phyloP scores from a whole-genome alignment of 1,140 invertebrate species.

The Penaeus chinensis region DNA sequence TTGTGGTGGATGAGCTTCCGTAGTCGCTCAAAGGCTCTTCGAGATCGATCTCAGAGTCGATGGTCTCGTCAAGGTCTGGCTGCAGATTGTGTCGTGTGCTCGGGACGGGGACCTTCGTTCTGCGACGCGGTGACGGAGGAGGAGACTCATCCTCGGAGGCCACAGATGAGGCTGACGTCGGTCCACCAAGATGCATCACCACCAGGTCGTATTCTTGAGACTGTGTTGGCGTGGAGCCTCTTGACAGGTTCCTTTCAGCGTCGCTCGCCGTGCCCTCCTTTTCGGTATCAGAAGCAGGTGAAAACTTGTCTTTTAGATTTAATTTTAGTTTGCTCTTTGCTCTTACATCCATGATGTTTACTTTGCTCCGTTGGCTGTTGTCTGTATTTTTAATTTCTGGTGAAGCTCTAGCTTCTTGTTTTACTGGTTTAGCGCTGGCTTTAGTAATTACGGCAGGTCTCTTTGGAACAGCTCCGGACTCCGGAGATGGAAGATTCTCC shows the following conservation, averaged over 20 bases:
- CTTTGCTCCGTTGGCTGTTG: too few species aligned
- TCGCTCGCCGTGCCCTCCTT: background rate
- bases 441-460: background rate
- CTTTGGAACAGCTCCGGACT: slow-evolving; percentile 46
- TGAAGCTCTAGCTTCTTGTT: background rate
- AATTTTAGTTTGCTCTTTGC: slow-evolving; percentile 1
- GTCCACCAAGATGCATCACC: background rate
- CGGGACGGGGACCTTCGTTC: background rate
- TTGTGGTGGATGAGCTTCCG: background rate
- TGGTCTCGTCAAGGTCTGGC: slow-evolving; percentile 27
- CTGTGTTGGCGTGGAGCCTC: background rate
- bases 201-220: background rate
- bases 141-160: slow-evolving; percentile 22
- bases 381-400: background rate
- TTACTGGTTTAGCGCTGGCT: background rate
- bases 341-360: background rate
- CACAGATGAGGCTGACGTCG: background rate
- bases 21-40: background rate
- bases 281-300: background rate
- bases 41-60: slow-evolving; percentile 11
- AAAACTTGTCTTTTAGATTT: slow-evolving; percentile 13
- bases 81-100: background rate
- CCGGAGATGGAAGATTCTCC: background rate
- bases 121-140: background rate
- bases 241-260: background rate